Percentiles rank a stretch among this genome's conserved stretches.
Conservation (phyloP, 2,113 vertebrate species). For the Prietella phreatophila region DNA sequence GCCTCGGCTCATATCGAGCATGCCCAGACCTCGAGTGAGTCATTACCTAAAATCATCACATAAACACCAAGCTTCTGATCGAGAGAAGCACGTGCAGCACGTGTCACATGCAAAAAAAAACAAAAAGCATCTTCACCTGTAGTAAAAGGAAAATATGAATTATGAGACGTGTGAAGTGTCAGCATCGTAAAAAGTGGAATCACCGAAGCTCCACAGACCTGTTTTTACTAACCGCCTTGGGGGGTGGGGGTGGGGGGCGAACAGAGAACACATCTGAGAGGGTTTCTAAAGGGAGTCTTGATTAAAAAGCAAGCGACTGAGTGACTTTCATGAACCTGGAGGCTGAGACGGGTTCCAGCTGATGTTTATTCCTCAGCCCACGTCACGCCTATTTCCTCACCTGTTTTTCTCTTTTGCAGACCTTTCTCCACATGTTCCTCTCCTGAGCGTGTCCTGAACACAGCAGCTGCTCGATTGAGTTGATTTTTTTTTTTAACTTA, state of each 20-base stretch:
- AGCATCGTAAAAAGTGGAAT: background rate
- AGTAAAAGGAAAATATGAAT: too few relatives aligned
- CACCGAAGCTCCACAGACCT: background rate
- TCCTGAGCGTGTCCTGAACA: background rate
- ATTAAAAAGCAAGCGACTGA: background rate
- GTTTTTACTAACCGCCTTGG: background rate
- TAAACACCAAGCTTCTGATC: background rate
- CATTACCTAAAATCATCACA: background rate
- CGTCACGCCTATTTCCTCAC: conserved; percentile 14
- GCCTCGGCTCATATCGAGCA: conserved; percentile 6
- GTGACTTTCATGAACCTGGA: background rate
- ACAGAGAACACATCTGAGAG: background rate
- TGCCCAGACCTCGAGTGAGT: conserved; percentile 18
- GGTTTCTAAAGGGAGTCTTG: background rate
- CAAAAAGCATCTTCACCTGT: too few relatives aligned
- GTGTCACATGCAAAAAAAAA: background rate
- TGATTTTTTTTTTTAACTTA: background rate
- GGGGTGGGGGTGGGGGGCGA: background rate
- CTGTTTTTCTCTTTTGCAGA: conserved; percentile 27
- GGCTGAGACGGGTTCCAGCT: conserved; percentile 37
- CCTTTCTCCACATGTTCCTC: conserved; percentile 35
- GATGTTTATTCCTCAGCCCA: conserved; percentile 33
- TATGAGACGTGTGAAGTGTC: background rate
- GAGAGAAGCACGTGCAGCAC: background rate
- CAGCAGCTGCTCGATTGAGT: background rate